Conservation (phyloP, 2,797 vertebrate species). For the Fistularia tabacaria region DNA sequence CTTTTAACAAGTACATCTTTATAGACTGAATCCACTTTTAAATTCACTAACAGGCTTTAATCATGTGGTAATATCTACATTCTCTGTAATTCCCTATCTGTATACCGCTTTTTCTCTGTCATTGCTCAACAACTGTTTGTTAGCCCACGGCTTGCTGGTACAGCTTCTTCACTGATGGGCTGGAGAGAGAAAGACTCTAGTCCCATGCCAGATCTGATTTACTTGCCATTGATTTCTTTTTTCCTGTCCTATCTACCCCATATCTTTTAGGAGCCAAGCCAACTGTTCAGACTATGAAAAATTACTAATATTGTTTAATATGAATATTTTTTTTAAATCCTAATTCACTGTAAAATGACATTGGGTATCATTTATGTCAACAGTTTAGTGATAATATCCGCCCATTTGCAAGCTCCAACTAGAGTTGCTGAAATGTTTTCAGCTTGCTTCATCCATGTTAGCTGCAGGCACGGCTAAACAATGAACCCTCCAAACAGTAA, state of each 20-base stretch:
- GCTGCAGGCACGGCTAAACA: too few relatives aligned
- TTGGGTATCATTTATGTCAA: too few relatives aligned
- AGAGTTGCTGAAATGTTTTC: too few relatives aligned
- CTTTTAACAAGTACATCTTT: slow-evolving; percentile 5
- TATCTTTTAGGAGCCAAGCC: too few relatives aligned
- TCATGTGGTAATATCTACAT: slow-evolving; percentile 4
- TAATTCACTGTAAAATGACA: too few relatives aligned
- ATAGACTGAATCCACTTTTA: slow-evolving; percentile 3
- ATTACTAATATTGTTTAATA: too few relatives aligned
- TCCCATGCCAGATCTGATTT: slow-evolving; percentile 1
- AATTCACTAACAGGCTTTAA: slow-evolving; percentile 9
- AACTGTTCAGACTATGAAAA: too few relatives aligned
- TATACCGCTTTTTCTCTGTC: slow-evolving; percentile 9
- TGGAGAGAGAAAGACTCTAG: slow-evolving; percentile 1
- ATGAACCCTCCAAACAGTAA: too few relatives aligned
- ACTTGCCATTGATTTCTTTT: slow-evolving; percentile 1
- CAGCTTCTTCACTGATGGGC: slow-evolving; percentile 8
- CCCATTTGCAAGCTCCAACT: too few relatives aligned
- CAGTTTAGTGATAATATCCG: too few relatives aligned
- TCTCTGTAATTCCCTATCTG: background rate
- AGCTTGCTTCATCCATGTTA: too few relatives aligned
- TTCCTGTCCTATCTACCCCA: background rate
- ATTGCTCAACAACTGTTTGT: slow-evolving; percentile 9
- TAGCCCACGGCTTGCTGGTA: background rate
- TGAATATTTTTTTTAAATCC: too few relatives aligned